A percentile compares a stretch with the other conserved stretches of the same genome.
Conservation (phyloP, 2,888 invertebrate genomes). For the Argyra leucocephala region DNA sequence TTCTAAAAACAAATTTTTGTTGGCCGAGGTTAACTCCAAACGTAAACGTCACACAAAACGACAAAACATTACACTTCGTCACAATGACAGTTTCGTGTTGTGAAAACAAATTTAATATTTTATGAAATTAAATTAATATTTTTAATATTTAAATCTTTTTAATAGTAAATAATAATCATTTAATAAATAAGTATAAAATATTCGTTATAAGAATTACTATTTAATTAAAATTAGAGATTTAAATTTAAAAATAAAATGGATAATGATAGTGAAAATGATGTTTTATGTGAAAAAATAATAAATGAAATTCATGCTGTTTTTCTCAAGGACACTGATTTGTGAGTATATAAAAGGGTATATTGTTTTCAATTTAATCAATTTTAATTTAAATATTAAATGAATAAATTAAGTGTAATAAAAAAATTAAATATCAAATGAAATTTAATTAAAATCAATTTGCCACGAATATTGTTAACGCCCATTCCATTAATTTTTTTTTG, state of each 20-base stretch:
- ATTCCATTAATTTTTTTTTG: neutral
- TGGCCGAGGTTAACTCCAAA: no score
- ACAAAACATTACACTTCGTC: neutral
- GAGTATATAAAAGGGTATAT: conserved; percentile 44
- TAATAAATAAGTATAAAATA: neutral
- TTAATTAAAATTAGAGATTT: neutral
- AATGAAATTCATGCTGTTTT: conserved; percentile 66
- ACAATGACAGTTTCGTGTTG: neutral
- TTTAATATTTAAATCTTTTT: neutral
- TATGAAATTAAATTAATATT: neutral
- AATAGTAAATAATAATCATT: neutral
- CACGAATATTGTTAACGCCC: neutral
- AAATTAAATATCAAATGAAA: no score
- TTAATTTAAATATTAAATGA: neutral
- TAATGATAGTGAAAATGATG: conserved; percentile 53
- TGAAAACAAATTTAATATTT: neutral
- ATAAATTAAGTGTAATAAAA: neutral
- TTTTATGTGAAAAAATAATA: conserved; percentile 72
- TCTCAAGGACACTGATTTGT: conserved; percentile 67
- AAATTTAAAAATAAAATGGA: conserved; percentile 39
- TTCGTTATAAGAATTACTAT: neutral
- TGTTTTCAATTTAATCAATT: neutral
- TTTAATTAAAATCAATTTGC: neutral
- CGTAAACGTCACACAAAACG: neutral
- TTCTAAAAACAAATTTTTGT: no score